Base-by-base conservation (phyloP, 2,113 vertebrate genomes). In the Elaphurus davidianus region DNA sequence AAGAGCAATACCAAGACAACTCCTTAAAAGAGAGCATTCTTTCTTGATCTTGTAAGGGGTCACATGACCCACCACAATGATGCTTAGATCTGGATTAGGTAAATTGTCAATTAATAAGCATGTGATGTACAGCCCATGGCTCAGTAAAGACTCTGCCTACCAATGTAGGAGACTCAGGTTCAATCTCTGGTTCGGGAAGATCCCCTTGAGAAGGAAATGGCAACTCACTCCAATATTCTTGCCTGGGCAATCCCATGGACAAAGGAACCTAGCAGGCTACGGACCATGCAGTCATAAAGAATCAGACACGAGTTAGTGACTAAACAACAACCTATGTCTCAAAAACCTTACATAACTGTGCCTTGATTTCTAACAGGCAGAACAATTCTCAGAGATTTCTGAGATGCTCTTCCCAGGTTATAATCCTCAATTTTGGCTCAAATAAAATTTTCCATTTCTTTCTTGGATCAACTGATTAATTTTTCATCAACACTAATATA, bases 271-370 rank as follows among this genome's bases (percentile, higher is more conserved):
- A 36, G 36, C n/a, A 71, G 67, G 10, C n/a, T 71, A 71, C n/a
- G 40, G 67, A 36, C n/a, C n/a, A 40, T 12, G 36, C 4, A 23
- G n/a, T 40, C 67, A 40, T 36, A 71, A 11, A 71, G n/a, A 19
- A 71, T 23, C 0, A 1, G 64, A 23, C n/a, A 36, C 0, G 2
- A 71, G 8, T 23, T 71, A 40, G 19, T 40, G n/a, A 71, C n/a
- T 71, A 40, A 36, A 71, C 2, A 71, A 23, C 19, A 40, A 40
- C 67, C 17, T 3, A 16, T 52, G 5, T 52, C 45, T 81, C 45
- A 52, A 52, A 33, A 81, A 33, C 6, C 9, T 52, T 52, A 50
- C 1, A 33, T 81, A 81, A 33, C 16, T 50, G 28, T 50, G 45
- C 45, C 78, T 21, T 81, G 28, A 81, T 52, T 81, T 52, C 16